These are phyloP conservation scores for Cataglyphis cursor DNA, from an alignment of 2,888 invertebrate genomes.

Conservation along the genomic window DNA sequence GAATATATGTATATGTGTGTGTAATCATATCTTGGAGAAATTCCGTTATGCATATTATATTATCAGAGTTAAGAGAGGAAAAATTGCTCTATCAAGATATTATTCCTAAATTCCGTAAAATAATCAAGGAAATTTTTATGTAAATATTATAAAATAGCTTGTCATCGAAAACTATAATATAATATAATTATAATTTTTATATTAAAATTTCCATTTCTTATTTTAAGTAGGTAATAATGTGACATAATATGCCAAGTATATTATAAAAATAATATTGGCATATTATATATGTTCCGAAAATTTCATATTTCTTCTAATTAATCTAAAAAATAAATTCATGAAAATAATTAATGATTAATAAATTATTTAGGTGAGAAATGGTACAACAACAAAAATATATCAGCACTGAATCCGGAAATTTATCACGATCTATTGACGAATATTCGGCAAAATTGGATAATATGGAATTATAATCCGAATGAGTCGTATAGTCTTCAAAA, in stretches of 20 bases:
- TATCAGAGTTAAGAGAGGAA: background rate
- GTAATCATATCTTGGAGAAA: too few relatives aligned
- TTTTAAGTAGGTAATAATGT: too few relatives aligned
- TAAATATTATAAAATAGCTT: background rate
- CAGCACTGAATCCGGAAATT: constrained; percentile 60
- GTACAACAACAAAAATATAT: constrained; percentile 73
- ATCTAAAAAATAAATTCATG: background rate
- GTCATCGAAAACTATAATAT: background rate
- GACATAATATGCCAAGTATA: too few relatives aligned
- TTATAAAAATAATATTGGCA: background rate
- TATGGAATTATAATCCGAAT: constrained; percentile 58
- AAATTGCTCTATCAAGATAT: background rate
- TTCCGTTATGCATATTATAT: too few relatives aligned
- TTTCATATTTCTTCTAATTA: background rate
- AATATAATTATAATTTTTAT: background rate
- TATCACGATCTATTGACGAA: constrained; percentile 62
- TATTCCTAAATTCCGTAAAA: background rate
- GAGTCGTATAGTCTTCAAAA: constrained; percentile 76
- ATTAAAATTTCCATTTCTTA: too few relatives aligned
- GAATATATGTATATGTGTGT: too few relatives aligned
- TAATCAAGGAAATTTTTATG: background rate
- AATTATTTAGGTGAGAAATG: constrained; percentile 61
- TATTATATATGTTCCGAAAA: background rate
- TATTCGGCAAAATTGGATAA: constrained; percentile 74
- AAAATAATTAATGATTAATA: background rate